Evolutionary conservation across 2,797 vertebrate genomes (phyloP), one percentile per base, ranked within the genome.

Genomic region (Myotis planiceps): DNA sequence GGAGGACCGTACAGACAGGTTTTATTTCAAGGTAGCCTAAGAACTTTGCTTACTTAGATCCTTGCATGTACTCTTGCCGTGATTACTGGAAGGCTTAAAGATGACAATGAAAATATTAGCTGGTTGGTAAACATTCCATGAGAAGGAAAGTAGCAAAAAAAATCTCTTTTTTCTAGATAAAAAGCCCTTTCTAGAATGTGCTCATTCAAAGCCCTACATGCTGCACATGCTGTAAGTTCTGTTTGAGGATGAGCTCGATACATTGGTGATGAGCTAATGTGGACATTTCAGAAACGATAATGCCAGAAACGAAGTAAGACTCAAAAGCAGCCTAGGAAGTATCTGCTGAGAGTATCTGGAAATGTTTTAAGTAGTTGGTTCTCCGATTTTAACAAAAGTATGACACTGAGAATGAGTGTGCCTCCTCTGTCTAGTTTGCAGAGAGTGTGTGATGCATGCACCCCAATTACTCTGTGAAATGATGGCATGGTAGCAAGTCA

Each of bases 41-140:
- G 95, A 96, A 51, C 88, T 80, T 78, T 65, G 68, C 87, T 89
- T 78, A 63, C 49, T 16, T 3, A 87, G 90, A 93, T 96, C 75
- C 25, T 96, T 72, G 74, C 51, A 25, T 90, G 10, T 37, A 85
- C 29, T 93, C 9, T 27, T 83, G 80, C 60, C 89, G 87, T 71
- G 87, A 83, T 45, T 92, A 76, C 14, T 21, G 12, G 90, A 66
- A 53, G 1, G 5, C 8, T 60, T 93, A 90, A 84, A 84, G 71
- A 72, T 80, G 37, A 18, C 47, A 65, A 49, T 60, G 68, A 96
- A 92, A 88, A 92, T 76, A 47, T 66, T 80, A 74, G 79, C 55
- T 91, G 37, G 18, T 79, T 90, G 47, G 80, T 85, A 79, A 89
- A 69, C 34, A 69, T 90, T 96, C 32, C 60, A 29, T 34, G 82